Evolutionary conservation across 1,140 invertebrate species (phyloP).

Genomic region (Heliconius congener): DNA sequence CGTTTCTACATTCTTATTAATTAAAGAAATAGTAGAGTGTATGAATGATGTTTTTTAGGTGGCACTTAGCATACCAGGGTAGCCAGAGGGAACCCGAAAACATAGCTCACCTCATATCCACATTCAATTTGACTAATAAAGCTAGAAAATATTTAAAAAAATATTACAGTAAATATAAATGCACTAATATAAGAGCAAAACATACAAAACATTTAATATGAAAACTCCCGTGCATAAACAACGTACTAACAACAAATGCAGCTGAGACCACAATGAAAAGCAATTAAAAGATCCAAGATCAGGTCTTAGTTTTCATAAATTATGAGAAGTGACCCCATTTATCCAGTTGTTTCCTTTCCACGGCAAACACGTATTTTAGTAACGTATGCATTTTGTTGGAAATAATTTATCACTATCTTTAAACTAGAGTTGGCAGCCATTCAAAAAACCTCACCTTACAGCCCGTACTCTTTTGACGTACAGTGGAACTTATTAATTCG

Average conservation of each 20-base stretch:
- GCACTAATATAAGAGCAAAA: neutral
- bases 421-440: slow-evolving; percentile 34
- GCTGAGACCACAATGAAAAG: slow-evolving; percentile 6
- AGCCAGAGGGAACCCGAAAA: too few relatives aligned
- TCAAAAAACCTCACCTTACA: slow-evolving; percentile 38
- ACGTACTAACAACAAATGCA: neutral
- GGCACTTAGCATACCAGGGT: too few relatives aligned
- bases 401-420: slow-evolving; percentile 39
- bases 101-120: too few relatives aligned
- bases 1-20: too few relatives aligned
- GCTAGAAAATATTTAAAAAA: too few relatives aligned
- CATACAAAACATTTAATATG: slow-evolving; percentile 1
- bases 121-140: too few relatives aligned
- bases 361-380: slow-evolving; percentile 21
- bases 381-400: slow-evolving; percentile 38
- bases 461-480: slow-evolving; percentile 28
- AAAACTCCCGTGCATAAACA: neutral
- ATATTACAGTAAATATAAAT: neutral
- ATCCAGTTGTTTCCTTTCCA: slow-evolving; percentile 25
- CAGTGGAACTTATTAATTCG: slow-evolving; percentile 46
- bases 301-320: slow-evolving; percentile 15
- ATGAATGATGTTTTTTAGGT: too few relatives aligned
- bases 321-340: slow-evolving; percentile 16
- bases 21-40: too few relatives aligned
- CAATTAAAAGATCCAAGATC: slow-evolving; percentile 14